Evolutionary conservation across 1,140 invertebrate species (phyloP).

Genomic region (Diachasmimorpha longicaudata): DNA sequence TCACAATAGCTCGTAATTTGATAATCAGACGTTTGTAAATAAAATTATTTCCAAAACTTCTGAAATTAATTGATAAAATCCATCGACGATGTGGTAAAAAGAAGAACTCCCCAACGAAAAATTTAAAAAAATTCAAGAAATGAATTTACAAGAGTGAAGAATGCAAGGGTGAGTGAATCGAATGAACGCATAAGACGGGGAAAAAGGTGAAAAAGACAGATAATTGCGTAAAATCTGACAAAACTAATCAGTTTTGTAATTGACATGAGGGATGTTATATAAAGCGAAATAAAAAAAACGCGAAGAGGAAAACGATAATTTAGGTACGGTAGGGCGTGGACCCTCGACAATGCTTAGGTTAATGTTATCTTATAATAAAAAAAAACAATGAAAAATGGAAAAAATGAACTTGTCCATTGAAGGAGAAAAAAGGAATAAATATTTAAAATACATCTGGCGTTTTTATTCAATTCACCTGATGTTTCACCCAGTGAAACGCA

Average conservation of each 20-base stretch:
- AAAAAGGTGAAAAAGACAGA: conserved; percentile 16
- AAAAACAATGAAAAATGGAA: conserved; percentile 23
- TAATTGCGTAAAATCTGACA: conserved; percentile 28
- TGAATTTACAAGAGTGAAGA: not conserved
- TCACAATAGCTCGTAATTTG: not conserved
- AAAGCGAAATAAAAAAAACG: conserved; percentile 33
- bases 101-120: not conserved
- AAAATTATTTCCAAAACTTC: not conserved
- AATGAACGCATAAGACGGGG: conserved; percentile 10
- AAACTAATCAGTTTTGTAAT: conserved; percentile 51
- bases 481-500: not conserved
- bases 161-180: not conserved
- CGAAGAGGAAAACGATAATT: conserved; percentile 47
- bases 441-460: conserved; percentile 59
- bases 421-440: conserved; percentile 61
- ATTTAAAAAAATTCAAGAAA: not conserved
- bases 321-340: conserved; percentile 57
- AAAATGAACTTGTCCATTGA: conserved; percentile 61
- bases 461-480: conserved; percentile 1
- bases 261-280: conserved; percentile 60
- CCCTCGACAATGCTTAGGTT: conserved; percentile 62
- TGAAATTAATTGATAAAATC: not conserved
- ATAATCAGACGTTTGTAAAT: not conserved
- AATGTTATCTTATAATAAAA: conserved; percentile 64
- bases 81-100: not conserved